phyloP scores from a whole-genome alignment of 2,113 vertebrate species.

The Chinchilla lanigera region DNA sequence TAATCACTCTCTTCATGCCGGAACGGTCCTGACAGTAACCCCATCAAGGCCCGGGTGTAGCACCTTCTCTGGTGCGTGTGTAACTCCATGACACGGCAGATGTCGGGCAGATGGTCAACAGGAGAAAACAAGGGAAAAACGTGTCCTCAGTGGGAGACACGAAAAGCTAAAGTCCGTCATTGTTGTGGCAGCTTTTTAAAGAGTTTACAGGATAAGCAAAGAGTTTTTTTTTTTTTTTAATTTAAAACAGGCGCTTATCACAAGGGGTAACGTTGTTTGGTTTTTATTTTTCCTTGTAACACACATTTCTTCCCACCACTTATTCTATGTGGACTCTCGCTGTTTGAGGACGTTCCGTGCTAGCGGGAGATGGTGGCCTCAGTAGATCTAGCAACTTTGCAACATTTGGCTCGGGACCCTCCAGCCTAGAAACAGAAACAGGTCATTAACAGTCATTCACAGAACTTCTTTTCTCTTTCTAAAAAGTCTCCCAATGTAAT shows the following conservation, averaged over 20 bases:
- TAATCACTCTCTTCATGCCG: background rate
- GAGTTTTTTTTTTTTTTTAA: background rate
- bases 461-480: background rate
- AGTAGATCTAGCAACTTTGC: background rate
- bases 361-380: background rate
- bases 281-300: background rate
- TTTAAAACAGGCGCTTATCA: background rate
- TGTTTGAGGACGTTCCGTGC: background rate
- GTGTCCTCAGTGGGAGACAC: background rate
- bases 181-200: background rate
- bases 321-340: background rate
- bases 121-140: background rate
- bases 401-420: background rate
- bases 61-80: background rate
- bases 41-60: background rate
- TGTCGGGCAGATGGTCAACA: background rate
- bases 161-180: background rate
- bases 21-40: background rate
- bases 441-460: background rate
- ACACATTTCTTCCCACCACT: background rate
- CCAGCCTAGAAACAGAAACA: background rate
- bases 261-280: background rate
- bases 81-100: background rate
- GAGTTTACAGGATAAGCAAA: background rate
- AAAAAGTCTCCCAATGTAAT: background rate